Percentiles rank a stretch among this genome's conserved stretches.
Evolutionary conservation across 2,888 invertebrate species (phyloP).

Genomic region (Trisateles emortualis): DNA sequence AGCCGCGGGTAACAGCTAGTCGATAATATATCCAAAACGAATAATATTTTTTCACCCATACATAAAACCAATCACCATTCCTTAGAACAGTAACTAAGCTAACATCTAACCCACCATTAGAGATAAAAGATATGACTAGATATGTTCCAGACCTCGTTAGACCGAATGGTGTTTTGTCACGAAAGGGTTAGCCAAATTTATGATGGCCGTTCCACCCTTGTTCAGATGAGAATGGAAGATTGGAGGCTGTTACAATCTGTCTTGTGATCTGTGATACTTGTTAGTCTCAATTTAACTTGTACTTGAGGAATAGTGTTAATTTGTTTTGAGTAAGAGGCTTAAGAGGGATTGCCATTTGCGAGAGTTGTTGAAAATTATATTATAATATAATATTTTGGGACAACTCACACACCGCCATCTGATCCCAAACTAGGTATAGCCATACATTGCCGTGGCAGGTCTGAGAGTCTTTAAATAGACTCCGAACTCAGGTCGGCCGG

Average conservation of each 20-base stretch:
- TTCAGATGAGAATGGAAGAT: conserved; percentile 49
- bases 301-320: not conserved
- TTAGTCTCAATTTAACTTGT: conserved; percentile 5
- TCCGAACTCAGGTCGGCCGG: no score
- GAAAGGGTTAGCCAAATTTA: conserved; percentile 57
- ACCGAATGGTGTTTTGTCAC: conserved; percentile 62
- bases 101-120: conserved; percentile 52
- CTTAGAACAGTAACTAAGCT: conserved; percentile 9
- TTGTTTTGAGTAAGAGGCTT: no score
- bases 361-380: no score
- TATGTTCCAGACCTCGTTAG: conserved; percentile 49
- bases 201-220: conserved; percentile 51
- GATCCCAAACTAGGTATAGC: no score
- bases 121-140: conserved; percentile 55
- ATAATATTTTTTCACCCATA: no score
- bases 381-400: no score
- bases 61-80: conserved; percentile 23
- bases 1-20: no score
- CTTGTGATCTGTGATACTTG: conserved; percentile 34
- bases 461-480: no score
- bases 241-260: conserved; percentile 35
- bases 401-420: no score
- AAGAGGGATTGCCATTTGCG: no score
- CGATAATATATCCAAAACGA: no score
- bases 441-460: no score